phyloP scores from a whole-genome alignment of 2,888 invertebrate genomes.

The Opisthograptis luteolata region DNA sequence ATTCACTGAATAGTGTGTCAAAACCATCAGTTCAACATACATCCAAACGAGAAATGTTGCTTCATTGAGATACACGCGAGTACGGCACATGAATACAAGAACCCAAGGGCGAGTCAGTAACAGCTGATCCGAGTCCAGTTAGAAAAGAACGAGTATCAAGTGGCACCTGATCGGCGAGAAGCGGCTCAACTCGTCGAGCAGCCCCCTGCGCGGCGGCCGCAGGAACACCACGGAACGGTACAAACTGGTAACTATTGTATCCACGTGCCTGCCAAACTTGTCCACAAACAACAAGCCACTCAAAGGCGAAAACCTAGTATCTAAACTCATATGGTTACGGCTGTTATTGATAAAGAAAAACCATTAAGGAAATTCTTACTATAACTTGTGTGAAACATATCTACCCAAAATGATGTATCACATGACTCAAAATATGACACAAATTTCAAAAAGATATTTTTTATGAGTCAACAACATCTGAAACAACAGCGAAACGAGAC shows the following conservation, averaged over 20 bases:
- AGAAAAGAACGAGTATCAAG: slow-evolving; percentile 81
- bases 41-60: slow-evolving; percentile 24
- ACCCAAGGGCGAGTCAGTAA: slow-evolving; percentile 61
- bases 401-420: too few species aligned
- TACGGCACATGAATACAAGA: slow-evolving; percentile 39
- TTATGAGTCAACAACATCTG: too few species aligned
- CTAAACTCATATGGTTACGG: too few species aligned
- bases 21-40: slow-evolving; percentile 21
- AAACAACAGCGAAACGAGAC: too few species aligned
- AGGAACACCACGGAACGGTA: slow-evolving; percentile 73
- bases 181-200: slow-evolving; percentile 80
- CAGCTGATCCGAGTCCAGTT: slow-evolving; percentile 82
- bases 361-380: too few species aligned
- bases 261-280: slow-evolving; percentile 77
- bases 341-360: too few species aligned
- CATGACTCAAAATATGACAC: too few species aligned
- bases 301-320: too few species aligned
- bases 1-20: slow-evolving; percentile 19
- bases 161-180: slow-evolving; percentile 79
- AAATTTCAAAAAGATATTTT: too few species aligned
- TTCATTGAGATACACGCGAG: slow-evolving; percentile 24
- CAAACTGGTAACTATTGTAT: slow-evolving; percentile 78
- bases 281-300: slow-evolving; percentile 54
- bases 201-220: slow-evolving; percentile 54
- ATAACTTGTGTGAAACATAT: too few species aligned